Evolutionary conservation across 2,113 vertebrate genomes (phyloP).

Genomic region (Pipa parva): DNA sequence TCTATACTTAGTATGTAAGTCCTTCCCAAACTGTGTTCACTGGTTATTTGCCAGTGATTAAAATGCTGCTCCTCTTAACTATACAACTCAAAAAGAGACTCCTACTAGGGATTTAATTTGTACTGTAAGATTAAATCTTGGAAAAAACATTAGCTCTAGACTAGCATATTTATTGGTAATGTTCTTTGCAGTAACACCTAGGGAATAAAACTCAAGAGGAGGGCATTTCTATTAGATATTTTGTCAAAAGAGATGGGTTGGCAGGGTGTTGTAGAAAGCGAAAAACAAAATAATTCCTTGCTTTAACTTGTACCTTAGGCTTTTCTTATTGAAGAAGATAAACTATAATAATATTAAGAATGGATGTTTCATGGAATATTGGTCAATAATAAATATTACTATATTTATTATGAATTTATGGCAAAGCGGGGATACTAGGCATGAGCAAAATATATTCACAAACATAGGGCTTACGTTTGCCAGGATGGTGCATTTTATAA

Average conservation of each 20-base stretch:
- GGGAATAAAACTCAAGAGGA: constrained; percentile 36
- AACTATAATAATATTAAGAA: too few relatives aligned
- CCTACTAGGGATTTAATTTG: constrained; percentile 43
- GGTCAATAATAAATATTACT: too few relatives aligned
- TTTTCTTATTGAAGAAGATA: too few relatives aligned
- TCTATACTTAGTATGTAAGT: too few relatives aligned
- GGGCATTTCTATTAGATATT: constrained; percentile 32
- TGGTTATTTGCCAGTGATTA: neutral
- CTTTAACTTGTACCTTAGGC: too few relatives aligned
- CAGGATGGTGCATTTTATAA: too few relatives aligned
- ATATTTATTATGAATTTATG: too few relatives aligned
- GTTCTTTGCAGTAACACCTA: constrained; percentile 33
- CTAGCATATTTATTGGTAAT: constrained; percentile 32
- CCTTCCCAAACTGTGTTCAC: neutral
- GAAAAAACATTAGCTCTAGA: constrained; percentile 44
- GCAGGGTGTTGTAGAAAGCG: neutral
- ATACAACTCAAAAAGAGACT: constrained; percentile 11
- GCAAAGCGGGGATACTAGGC: too few relatives aligned
- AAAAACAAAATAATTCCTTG: constrained; percentile 8
- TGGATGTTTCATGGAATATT: too few relatives aligned
- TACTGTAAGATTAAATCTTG: constrained; percentile 40
- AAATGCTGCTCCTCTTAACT: constrained; percentile 3
- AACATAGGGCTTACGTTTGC: too few relatives aligned
- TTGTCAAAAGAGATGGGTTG: constrained; percentile 8
- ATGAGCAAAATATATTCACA: too few relatives aligned